Evolutionary conservation across 2,797 vertebrate genomes (phyloP).

Genomic region (Chrosomus eos): DNA sequence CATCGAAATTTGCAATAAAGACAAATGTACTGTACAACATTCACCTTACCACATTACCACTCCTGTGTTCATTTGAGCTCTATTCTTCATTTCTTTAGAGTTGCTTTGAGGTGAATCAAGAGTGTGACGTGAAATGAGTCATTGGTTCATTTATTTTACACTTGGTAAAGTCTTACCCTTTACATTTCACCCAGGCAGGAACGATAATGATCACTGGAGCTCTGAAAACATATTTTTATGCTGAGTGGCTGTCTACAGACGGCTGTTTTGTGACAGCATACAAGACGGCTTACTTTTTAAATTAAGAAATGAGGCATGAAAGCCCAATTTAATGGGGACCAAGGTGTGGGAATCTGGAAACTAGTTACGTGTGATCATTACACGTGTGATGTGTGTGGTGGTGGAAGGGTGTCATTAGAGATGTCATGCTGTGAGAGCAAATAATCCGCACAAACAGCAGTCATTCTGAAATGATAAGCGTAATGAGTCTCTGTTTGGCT

Average conservation of each 20-base stretch:
- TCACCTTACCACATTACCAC: background rate
- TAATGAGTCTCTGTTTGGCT: constrained; percentile 6
- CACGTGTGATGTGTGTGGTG: background rate
- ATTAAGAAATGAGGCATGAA: constrained; percentile 23
- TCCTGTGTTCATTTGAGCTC: background rate
- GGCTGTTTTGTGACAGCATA: constrained; percentile 36
- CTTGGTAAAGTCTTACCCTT: constrained; percentile 17
- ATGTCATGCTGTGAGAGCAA: background rate
- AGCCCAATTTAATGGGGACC: background rate
- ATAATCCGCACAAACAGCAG: background rate
- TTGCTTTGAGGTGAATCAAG: constrained; percentile 2
- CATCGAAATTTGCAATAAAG: background rate
- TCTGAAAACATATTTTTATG: constrained; percentile 3
- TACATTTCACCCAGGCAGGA: constrained; percentile 2
- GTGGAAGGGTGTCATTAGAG: constrained; percentile 10
- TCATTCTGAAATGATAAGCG: constrained; percentile 3
- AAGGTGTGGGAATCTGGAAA: constrained; percentile 7
- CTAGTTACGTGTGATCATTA: constrained; percentile 2
- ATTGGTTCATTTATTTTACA: background rate
- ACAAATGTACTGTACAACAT: background rate
- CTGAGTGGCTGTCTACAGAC: constrained; percentile 4
- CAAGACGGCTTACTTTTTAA: constrained; percentile 11
- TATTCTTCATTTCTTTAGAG: background rate
- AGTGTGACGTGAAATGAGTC: background rate
- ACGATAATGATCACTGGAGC: constrained; percentile 10